Conservation (phyloP, 1,140 invertebrate genomes). For the Scylla paramamosain region DNA sequence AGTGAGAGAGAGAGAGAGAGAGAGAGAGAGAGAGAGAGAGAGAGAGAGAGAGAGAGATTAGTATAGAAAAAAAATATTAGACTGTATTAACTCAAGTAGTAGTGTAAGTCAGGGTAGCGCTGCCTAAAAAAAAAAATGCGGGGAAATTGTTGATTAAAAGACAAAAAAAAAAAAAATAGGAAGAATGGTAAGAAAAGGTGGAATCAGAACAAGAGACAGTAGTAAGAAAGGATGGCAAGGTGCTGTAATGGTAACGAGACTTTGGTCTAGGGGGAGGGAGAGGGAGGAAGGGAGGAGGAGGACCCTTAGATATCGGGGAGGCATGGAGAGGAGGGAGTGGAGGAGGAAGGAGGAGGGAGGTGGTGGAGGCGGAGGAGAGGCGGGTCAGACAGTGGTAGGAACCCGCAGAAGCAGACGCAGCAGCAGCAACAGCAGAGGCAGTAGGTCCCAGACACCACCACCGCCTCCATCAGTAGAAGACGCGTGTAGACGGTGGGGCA, state of each 20-base stretch:
- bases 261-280: not conserved
- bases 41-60: not conserved
- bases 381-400: not conserved
- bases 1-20: slow-evolving; percentile 42
- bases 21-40: slow-evolving; percentile 47
- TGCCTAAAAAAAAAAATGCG: no score
- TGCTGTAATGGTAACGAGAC: not conserved
- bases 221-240: not conserved
- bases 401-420: slow-evolving; percentile 27
- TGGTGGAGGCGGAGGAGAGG: not conserved
- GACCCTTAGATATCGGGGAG: not conserved
- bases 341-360: not conserved
- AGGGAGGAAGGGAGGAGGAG: not conserved
- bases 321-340: not conserved
- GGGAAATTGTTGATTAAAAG: no score
- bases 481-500: not conserved
- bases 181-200: not conserved
- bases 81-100: no score
- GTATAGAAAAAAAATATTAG: no score
- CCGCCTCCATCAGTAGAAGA: not conserved
- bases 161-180: not conserved
- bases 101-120: no score
- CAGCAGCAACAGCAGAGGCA: not conserved
- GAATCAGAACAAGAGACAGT: not conserved
- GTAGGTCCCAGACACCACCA: not conserved